A percentile compares a stretch with the other conserved stretches of the same genome.
Conservation (phyloP, 1,140 invertebrate genomes). For the Drosophila ogumai region DNA sequence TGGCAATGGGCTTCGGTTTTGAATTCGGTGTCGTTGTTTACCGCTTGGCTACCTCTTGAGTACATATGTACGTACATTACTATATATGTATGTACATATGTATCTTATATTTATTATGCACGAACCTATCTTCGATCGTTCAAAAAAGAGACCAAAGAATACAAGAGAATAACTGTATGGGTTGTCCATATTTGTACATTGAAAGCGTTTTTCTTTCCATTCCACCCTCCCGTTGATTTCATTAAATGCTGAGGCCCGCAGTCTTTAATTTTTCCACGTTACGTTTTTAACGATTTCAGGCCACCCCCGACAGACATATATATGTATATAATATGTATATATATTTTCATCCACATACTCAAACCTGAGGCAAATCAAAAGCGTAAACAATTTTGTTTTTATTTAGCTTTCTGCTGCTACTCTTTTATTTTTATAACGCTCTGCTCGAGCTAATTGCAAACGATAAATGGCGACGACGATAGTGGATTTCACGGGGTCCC, state of each 20-base stretch:
- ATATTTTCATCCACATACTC: slow-evolving; percentile 12
- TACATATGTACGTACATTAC: slow-evolving; percentile 8
- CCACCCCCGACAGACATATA: slow-evolving; percentile 21
- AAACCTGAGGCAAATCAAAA: slow-evolving; percentile 54
- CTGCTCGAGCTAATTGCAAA: slow-evolving; percentile 68
- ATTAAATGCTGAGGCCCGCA: slow-evolving; percentile 22
- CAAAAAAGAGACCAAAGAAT: slow-evolving; percentile 15
- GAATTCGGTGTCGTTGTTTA: slow-evolving; percentile 51
- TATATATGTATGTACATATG: neutral
- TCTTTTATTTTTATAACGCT: slow-evolving; percentile 66
- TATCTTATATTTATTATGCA: neutral
- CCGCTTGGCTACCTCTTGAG: slow-evolving; percentile 26
- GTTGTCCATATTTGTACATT: slow-evolving; percentile 38
- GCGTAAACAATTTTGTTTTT: slow-evolving; percentile 74
- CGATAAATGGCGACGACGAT: slow-evolving; percentile 50
- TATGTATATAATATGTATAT: neutral
- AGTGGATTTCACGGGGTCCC: slow-evolving; percentile 22
- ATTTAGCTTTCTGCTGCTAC: slow-evolving; percentile 47
- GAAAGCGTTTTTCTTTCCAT: slow-evolving; percentile 12
- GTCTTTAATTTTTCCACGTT: slow-evolving; percentile 32
- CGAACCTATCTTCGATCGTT: slow-evolving; percentile 15
- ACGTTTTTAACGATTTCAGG: slow-evolving; percentile 34
- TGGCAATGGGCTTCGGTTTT: slow-evolving; percentile 48
- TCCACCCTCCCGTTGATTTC: slow-evolving; percentile 11
- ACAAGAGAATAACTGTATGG: slow-evolving; percentile 28